phyloP scores from a whole-genome alignment of 2,113 vertebrate species.

The Mus spicilegus region DNA sequence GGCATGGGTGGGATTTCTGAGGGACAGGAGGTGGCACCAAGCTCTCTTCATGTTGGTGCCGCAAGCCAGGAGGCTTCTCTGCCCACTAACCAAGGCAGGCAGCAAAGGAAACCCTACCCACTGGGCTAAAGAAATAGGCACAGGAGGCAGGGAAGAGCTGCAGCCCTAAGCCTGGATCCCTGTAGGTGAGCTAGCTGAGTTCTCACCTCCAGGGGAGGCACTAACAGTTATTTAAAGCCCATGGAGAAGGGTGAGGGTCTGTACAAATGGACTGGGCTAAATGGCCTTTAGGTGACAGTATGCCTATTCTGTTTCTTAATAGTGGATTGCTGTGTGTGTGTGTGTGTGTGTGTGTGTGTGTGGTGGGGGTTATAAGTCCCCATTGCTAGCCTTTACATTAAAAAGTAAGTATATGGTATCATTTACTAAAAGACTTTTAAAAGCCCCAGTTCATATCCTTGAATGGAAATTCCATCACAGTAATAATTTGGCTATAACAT shows the following conservation, averaged over 20 bases:
- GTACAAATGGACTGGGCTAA: background rate
- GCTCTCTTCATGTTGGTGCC: background rate
- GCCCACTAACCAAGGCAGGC: background rate
- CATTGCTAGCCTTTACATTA: conserved; percentile 18
- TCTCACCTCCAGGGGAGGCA: background rate
- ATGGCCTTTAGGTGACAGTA: background rate
- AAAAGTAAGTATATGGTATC: conserved; percentile 24
- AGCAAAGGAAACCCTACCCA: background rate
- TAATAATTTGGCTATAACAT: background rate
- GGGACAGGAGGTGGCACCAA: background rate
- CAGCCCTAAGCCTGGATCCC: background rate
- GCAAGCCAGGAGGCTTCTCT: background rate
- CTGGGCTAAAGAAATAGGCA: background rate
- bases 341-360: background rate
- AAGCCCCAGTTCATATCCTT: conserved; percentile 17
- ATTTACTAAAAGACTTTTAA: background rate
- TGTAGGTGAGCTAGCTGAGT: background rate
- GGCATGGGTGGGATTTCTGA: background rate
- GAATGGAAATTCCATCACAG: conserved; percentile 20
- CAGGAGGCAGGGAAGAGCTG: background rate
- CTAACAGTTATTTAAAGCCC: background rate
- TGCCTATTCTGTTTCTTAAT: background rate
- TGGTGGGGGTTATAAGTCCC: background rate
- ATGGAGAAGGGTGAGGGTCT: background rate
- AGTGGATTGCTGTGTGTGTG: background rate